Base-by-base conservation (phyloP, 2,113 vertebrate species). In the Poeciliopsis turrubarensis region DNA sequence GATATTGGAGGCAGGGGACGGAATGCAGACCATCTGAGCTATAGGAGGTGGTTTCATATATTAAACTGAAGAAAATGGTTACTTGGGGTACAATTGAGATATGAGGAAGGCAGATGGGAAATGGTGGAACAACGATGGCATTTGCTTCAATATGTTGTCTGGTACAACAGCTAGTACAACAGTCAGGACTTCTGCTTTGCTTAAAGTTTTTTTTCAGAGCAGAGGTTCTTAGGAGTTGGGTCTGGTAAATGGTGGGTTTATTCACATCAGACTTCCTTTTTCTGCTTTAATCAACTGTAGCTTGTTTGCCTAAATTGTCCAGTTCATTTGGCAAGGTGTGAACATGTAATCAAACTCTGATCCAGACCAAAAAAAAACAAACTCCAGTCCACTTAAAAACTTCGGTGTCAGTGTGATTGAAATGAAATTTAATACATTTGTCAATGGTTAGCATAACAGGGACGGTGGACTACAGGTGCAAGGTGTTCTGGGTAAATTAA, bases 1-100 rank as follows among this genome's bases (percentile, higher is more conserved):
- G 78, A 71, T 83, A 85, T 86, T 74, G 76, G 63, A 66, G 54
- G 54, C 66, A 37, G 12, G 90, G 74, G 89, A 87, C 62, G 0
- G 71, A 10, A 68, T 63, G 63, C 54, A 30, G 70, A 60, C 17
- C 22, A 70, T 83, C 54, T 39, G 25, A 77, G 77, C 25, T 34
- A 30, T 62, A 65, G 66, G 41, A 72, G 70, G 44, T 10, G 67
- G 44, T 57, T 79, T 77, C 79, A 76, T 83, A 79, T 82, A 85
- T 83, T 83, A 83, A 79, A 79, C 72, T 39, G 65, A 13, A 63
- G 65, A n/a, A 77, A 87, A 87, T 78, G 66, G 85, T 19, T 4
- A 29, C 77, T 72, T 0, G 11, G 88, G 81, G 86, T 71, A 9
- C 79, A 74, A 74, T 78, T 60, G 64, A 73, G 75, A 86, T 81